Evolutionary conservation across 2,888 invertebrate species (phyloP), one percentile per base, ranked within the genome.

Genomic region (Branchinecta sandiegonensis): DNA sequence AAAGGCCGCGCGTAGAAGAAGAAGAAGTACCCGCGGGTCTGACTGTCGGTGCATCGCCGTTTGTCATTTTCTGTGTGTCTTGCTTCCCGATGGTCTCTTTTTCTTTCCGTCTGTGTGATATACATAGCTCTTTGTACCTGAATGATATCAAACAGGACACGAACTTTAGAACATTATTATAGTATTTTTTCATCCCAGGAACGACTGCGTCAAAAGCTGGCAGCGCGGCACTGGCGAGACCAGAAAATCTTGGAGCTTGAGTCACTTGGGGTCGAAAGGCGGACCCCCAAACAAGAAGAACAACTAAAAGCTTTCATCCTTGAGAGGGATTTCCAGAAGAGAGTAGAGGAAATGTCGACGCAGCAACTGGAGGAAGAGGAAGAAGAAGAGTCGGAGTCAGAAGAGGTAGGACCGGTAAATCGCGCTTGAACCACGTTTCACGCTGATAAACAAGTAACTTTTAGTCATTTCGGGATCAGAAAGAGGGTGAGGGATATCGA

Each of bases 311-410:
- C 91, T n/a, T 80, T 96, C 69, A 87, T 89, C 72, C 80, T 95
- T n/a, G 95, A 96, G 77, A 83, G 90, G 70, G 95, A 96, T 79
- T 96, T 96, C 77, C 94, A 95, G 77, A 83, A 91, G 67, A 82
- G 95, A 66, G 94, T 93, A 5, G 87, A 88, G 75, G 90, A 92
- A 78, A 83, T 83, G 48, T 84, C 83, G 69, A 84, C 82, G 72
- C 84, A 84, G 71, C 87, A 85, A 73, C 87, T 86, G 68, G 87
- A 87, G 67, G 86, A 85, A 71, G 81, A 82, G 75, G 81, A 86
- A 77, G 80, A 85, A 76, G 81, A 86, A 76, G 79, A 80, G 56
- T 37, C 37, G 37, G 37, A 37, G 37, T 37, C 37, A 37, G 37
- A 37, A 37, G 37, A 37, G 37, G 37, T 37, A 37, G 37, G 37